These are phyloP conservation scores for Conus betulinus DNA, from an alignment of 1,140 invertebrate species.

Conservation along the genomic window DNA sequence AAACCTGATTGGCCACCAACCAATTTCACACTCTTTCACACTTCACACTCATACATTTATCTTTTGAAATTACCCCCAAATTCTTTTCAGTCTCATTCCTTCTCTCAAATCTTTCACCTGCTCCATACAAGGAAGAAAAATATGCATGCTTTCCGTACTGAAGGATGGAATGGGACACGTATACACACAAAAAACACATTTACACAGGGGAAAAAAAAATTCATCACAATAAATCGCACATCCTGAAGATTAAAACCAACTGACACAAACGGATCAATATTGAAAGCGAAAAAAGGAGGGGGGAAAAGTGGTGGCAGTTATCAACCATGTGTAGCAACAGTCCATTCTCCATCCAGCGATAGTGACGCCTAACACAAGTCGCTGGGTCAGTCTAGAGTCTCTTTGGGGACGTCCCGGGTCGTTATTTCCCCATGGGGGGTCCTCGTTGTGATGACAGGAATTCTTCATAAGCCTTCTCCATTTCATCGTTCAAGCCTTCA, in stretches of 20 bases:
- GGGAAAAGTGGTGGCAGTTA: neutral
- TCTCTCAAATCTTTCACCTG: neutral
- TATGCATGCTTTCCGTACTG: constrained; percentile 11
- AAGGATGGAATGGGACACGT: neutral
- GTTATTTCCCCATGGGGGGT: neutral
- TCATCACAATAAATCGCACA: neutral
- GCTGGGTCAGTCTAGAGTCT: neutral
- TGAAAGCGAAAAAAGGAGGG: neutral
- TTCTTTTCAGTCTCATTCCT: neutral
- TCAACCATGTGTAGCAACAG: neutral
- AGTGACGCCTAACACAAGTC: neutral
- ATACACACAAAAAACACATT: neutral
- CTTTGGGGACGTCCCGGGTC: neutral
- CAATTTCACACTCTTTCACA: neutral
- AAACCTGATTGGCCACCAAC: neutral
- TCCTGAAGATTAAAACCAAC: neutral
- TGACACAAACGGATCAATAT: neutral
- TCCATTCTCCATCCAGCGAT: neutral
- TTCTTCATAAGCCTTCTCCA: constrained; percentile 57
- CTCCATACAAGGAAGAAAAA: neutral
- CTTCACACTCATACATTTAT: neutral
- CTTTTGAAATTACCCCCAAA: neutral
- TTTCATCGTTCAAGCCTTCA: constrained; percentile 50
- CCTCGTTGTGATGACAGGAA: constrained; percentile 39
- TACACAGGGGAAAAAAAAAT: neutral